Conservation (phyloP, 1,140 invertebrate genomes). For the Bombus pyrosoma region DNA sequence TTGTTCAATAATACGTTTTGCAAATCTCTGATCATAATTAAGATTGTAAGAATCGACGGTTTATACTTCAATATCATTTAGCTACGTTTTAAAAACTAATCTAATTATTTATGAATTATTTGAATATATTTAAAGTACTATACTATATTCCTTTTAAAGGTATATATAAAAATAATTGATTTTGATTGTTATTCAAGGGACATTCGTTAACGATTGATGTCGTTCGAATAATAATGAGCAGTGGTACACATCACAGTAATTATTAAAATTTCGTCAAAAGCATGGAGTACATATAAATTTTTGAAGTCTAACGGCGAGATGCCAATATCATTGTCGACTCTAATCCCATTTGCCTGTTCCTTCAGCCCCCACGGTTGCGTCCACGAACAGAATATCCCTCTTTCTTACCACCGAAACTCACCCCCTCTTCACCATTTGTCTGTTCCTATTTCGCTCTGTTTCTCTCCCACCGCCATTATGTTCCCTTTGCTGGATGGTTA, state of each 20-base stretch:
- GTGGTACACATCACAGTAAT: too few relatives aligned
- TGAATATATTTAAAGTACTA: too few relatives aligned
- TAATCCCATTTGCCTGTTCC: conserved; percentile 40
- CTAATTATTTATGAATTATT: too few relatives aligned
- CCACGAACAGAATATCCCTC: conserved; percentile 16
- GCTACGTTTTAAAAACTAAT: too few relatives aligned
- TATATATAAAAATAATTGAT: too few relatives aligned
- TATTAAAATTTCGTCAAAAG: background rate
- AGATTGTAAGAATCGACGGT: background rate
- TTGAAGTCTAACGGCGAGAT: background rate
- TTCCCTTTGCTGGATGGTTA: conserved; percentile 64
- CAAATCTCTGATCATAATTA: background rate
- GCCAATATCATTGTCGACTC: conserved; percentile 15
- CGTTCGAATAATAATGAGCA: too few relatives aligned
- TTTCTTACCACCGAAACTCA: conserved; percentile 48
- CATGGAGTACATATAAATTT: background rate
- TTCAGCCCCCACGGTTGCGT: background rate
- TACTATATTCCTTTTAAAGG: too few relatives aligned
- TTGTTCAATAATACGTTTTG: too few relatives aligned
- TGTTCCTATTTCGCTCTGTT: conserved; percentile 35
- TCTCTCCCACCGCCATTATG: conserved; percentile 65
- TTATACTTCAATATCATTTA: too few relatives aligned
- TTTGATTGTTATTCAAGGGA: too few relatives aligned
- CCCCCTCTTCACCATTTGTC: background rate
- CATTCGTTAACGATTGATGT: too few relatives aligned